Evolutionary conservation across 2,888 invertebrate species (phyloP), one percentile per base, ranked within the genome.

Genomic region (Invenusta paracnida): DNA sequence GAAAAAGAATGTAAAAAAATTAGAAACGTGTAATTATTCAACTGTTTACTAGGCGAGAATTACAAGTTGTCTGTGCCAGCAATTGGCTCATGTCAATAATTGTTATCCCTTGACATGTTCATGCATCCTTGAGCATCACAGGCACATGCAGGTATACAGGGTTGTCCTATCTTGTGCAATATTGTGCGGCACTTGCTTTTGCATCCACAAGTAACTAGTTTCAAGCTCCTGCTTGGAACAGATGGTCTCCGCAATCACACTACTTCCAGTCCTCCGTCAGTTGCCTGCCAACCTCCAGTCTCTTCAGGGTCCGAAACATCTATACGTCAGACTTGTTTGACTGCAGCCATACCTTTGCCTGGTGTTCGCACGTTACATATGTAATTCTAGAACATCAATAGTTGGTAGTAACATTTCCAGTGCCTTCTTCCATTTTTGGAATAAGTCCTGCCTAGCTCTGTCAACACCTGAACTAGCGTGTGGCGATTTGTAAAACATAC

Each of bases 321-420:
- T 73, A 87, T 17, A 73, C 30, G 25, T 30, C 30, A 1, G 85
- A 23, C 25, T 29, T 81, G 30, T 86, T 30, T 30, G 87, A 73
- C 28, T 85, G 27, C 13, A 87, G n/a, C 87, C 87, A 87, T 82
- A 87, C 86, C 0, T 85, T 86, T 13, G 85, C 82, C 30, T 87
- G 85, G 73, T 87, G 82, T 87, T 86, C 5, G 87, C 87, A 27
- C 87, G 29, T 23, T 17, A n/a, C 0, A 31, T 23, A 67, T 86
- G 87, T 11, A 87, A 30, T 84, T 87, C 85, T 1, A 87, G 67
- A 11, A 86, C 85, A 67, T 87, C 87, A 5, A 29, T 30, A 2
- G 87, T 86, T 83, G 87, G 86, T 29, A 85, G 87, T 5, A 87
- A 67, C 84, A 85, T 27, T 25, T 83, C 85, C 23, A 85, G 31